Evolutionary conservation across 2,888 invertebrate species (phyloP).

Genomic region (Watsonalla binaria): DNA sequence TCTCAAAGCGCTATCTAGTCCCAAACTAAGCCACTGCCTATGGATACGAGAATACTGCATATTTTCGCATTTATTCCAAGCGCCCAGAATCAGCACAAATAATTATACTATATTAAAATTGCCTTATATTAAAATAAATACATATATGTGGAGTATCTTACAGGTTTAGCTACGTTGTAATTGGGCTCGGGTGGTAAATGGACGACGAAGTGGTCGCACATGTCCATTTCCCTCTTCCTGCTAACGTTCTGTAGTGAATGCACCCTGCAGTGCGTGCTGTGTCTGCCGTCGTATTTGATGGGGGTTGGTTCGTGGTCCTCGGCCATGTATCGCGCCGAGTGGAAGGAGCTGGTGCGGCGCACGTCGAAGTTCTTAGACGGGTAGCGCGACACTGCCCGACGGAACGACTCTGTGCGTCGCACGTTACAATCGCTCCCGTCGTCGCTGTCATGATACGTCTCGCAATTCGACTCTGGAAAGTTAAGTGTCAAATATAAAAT

Average conservation of each 20-base stretch:
- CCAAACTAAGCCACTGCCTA: too few species aligned
- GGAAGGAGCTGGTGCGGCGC: slow-evolving; percentile 61
- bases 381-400: slow-evolving; percentile 49
- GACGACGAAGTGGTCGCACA: slow-evolving; percentile 63
- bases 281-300: slow-evolving; percentile 41
- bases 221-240: slow-evolving; percentile 60
- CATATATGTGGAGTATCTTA: slow-evolving; percentile 20
- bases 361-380: slow-evolving; percentile 60
- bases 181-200: slow-evolving; percentile 61
- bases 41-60: too few species aligned
- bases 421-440: slow-evolving; percentile 68
- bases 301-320: slow-evolving; percentile 33
- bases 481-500: neutral
- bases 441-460: slow-evolving; percentile 66
- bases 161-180: slow-evolving; percentile 60
- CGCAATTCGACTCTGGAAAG: slow-evolving; percentile 65
- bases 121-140: too few species aligned
- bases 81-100: neutral
- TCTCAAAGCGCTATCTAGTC: too few species aligned
- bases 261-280: slow-evolving; percentile 51
- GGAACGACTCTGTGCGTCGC: slow-evolving; percentile 62
- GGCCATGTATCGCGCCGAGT: slow-evolving; percentile 57
- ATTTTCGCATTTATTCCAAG: too few species aligned
- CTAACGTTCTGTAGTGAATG: slow-evolving; percentile 67
- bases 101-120: too few species aligned